Evolutionary conservation across 2,888 invertebrate genomes (phyloP), one percentile per base, ranked within the genome.

Genomic region (Sphaerophoria rueppellii): DNA sequence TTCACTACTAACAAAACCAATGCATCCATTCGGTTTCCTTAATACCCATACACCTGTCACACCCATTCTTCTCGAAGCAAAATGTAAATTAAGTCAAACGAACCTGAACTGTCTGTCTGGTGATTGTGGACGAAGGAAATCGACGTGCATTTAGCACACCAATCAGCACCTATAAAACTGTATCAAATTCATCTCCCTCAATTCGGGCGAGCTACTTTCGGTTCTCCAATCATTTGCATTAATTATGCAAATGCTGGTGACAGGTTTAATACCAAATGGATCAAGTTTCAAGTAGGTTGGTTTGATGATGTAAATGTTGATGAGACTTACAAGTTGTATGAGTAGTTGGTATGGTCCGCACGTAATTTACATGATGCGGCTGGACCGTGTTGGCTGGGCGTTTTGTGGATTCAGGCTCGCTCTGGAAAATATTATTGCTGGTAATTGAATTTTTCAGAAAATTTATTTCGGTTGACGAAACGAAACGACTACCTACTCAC

Each of bases 221-320:
- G 72, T 58, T 69, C 32, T 34, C 71, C 48, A 69, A 57, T 82
- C 67, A 77, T 77, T 82, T 74, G 58, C 74, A 83, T 79, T 83
- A 79, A 83, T 79, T 79, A 83, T 79, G 79, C 79, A 83, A 83
- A 83, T 83, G 48, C 70, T 67, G 65, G 79, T 83, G 74, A 71
- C 79, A 83, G 79, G 55, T 79, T 75, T 75, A 67, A 79, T 75
- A 12, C 71, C 71, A 67, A 55, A 63, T 50, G 57, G 61, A 61
- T 54, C 48, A 67, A 60, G 54, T 50, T 61, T 67, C 65, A 55
- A 46, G 69, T 43, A 5, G 40, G n/a, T 14, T 58, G 40, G 16
- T 14, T 82, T 24, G 58, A 71, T 75, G 77, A 57, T 73, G 72
- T 69, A 50, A 57, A 65, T 73, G 60, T 67, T 81, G 71, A 40